Conservation (phyloP, 1,140 invertebrate genomes). For the Andricus grossulariae region DNA sequence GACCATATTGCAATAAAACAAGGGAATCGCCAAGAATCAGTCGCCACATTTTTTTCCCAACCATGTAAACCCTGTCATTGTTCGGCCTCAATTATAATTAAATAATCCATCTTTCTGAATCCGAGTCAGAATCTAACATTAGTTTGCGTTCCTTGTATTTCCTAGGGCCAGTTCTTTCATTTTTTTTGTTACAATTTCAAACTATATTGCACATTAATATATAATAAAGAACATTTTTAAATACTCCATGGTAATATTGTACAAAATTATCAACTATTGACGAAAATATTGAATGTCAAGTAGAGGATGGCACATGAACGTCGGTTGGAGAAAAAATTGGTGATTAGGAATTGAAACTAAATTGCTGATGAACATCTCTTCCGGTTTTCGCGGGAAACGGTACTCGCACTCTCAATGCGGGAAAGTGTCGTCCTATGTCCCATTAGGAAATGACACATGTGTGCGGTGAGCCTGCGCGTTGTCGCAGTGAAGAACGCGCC, state of each 20-base stretch:
- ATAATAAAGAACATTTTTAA: too few species aligned
- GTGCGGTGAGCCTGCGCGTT: conserved; percentile 29
- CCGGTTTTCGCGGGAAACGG: conserved; percentile 29
- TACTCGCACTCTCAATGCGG: conserved; percentile 12
- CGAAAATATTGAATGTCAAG: neutral
- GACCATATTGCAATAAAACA: conserved; percentile 28
- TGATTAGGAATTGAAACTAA: neutral
- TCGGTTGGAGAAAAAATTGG: neutral
- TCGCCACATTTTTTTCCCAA: conserved; percentile 16
- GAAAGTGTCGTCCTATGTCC: conserved; percentile 24
- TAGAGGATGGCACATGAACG: neutral
- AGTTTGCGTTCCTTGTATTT: neutral
- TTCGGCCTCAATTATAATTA: conserved; percentile 5
- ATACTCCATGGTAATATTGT: too few species aligned
- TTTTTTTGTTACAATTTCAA: too few species aligned
- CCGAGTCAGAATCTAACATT: neutral
- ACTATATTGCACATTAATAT: too few species aligned
- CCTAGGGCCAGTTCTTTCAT: neutral
- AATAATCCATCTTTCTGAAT: neutral
- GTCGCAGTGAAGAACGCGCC: conserved; percentile 22
- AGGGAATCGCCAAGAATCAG: neutral
- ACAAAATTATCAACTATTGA: too few species aligned
- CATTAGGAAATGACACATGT: conserved; percentile 5
- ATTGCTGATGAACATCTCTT: conserved; percentile 17
- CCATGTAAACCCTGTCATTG: conserved; percentile 12